Evolutionary conservation across 2,888 invertebrate genomes (phyloP).

Genomic region (Nezara viridula): DNA sequence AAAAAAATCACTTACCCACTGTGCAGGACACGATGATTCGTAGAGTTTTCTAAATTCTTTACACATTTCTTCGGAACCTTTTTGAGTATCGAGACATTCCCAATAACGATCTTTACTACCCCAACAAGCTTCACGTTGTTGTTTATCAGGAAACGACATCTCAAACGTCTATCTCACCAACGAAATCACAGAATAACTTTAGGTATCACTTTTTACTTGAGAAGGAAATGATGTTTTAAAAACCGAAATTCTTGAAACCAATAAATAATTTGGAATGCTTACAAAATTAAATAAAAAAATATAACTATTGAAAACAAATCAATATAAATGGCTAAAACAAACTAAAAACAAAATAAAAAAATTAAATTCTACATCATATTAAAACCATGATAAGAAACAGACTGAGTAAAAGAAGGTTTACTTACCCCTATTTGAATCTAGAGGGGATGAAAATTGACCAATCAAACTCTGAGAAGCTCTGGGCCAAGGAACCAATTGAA

Average conservation of each 20-base stretch:
- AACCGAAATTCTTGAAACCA: neutral
- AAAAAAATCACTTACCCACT: conserved; percentile 78
- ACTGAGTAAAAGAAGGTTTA: conserved; percentile 16
- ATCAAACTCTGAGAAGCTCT: neutral
- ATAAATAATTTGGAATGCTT: neutral
- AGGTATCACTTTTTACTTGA: neutral
- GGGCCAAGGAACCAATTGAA: neutral
- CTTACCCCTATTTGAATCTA: conserved; percentile 30
- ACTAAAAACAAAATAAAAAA: neutral
- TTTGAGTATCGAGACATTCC: conserved; percentile 81
- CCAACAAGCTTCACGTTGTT: conserved; percentile 87
- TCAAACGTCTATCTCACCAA: conserved; percentile 28
- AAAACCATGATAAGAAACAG: neutral
- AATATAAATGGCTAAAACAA: neutral
- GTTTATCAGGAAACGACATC: conserved; percentile 72
- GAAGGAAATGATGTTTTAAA: neutral
- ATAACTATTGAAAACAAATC: neutral
- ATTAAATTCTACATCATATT: conserved; percentile 7
- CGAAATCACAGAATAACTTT: conserved; percentile 32
- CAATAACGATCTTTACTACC: conserved; percentile 87
- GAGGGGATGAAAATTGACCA: conserved; percentile 43
- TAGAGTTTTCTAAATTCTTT: conserved; percentile 79
- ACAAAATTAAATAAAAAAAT: neutral
- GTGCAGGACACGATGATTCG: conserved; percentile 82
- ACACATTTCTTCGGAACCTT: conserved; percentile 75